Conservation (phyloP, 2,113 vertebrate genomes). For the Athene noctua region DNA sequence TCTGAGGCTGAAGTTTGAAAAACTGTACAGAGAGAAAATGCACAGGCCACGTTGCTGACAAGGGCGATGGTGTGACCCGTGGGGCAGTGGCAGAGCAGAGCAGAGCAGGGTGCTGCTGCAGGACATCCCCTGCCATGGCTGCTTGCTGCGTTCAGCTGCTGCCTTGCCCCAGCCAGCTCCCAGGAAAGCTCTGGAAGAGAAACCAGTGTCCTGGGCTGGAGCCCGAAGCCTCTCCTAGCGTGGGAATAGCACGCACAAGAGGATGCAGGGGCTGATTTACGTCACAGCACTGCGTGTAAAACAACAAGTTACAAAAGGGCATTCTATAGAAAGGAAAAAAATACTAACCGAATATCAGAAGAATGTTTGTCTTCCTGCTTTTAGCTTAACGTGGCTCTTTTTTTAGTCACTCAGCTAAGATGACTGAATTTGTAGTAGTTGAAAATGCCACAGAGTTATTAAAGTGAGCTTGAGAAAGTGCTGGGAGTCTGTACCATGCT, state of each 20-base stretch:
- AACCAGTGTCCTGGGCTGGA: neutral
- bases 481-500: neutral
- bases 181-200: neutral
- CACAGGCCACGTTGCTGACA: neutral
- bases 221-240: neutral
- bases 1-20: neutral
- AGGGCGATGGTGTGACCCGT: fast-evolving
- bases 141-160: neutral
- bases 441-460: neutral
- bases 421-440: neutral
- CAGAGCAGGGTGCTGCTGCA: neutral
- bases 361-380: slow-evolving; percentile 59
- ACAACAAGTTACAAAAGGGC: slow-evolving; percentile 42
- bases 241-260: slow-evolving; percentile 42
- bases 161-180: neutral
- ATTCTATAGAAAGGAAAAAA: slow-evolving; percentile 57
- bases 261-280: slow-evolving; percentile 54
- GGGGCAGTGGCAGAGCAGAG: neutral
- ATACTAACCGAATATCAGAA: neutral
- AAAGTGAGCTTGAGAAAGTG: slow-evolving; percentile 13
- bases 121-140: fast-evolving
- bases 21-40: neutral
- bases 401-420: neutral
- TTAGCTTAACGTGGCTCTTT: slow-evolving; percentile 3
- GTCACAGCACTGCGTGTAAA: slow-evolving; percentile 16